These are phyloP conservation scores for Lepus oiostolus DNA, from an alignment of 2,797 vertebrate genomes.

Conservation along the genomic window DNA sequence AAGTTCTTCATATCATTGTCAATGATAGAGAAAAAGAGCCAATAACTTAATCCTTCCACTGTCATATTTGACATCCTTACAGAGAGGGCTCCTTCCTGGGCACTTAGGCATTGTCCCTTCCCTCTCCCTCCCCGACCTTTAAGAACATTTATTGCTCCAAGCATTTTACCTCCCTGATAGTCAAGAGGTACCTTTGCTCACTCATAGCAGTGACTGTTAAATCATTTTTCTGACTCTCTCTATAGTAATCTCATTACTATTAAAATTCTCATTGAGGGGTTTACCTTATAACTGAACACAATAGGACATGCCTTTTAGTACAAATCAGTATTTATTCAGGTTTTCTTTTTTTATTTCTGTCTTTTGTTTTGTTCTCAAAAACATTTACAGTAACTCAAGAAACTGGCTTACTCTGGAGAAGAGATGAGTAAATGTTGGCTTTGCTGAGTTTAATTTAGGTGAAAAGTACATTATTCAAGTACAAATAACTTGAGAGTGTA, in stretches of 20 bases:
- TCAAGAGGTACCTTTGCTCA: neutral
- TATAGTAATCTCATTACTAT: neutral
- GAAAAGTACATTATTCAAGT: constrained; percentile 19
- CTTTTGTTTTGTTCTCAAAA: neutral
- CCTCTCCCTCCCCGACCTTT: neutral
- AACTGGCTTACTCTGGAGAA: neutral
- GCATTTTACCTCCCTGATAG: neutral
- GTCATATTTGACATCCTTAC: neutral
- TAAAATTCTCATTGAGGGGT: neutral
- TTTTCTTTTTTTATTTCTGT: neutral
- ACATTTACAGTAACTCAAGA: neutral
- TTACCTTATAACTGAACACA: neutral
- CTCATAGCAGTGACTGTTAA: neutral
- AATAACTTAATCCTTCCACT: neutral
- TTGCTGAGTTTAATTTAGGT: constrained; percentile 26
- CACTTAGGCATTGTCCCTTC: neutral
- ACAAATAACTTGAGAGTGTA: neutral
- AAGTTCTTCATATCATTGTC: neutral
- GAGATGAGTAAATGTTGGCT: neutral
- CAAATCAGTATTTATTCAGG: neutral
- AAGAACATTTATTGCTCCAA: neutral
- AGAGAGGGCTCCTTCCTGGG: neutral
- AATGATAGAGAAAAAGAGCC: neutral
- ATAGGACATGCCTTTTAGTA: neutral
- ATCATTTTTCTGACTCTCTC: neutral